Base-by-base conservation (phyloP, 2,888 invertebrate species). In the Synergus umbraculus region DNA sequence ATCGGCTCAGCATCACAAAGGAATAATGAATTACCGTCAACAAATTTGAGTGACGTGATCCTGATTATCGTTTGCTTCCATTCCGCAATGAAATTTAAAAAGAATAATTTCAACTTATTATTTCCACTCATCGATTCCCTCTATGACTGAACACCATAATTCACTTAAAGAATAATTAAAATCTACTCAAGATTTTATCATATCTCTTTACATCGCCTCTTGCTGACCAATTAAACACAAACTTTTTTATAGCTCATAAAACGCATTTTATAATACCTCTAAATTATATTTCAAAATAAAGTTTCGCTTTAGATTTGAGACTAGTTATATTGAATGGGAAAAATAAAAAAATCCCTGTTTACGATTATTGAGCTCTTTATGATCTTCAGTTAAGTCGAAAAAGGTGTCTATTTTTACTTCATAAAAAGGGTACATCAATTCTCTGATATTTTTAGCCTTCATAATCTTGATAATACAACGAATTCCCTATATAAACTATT, bases 301-400 rank as follows among this genome's bases (percentile, higher is more conserved):
- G 5, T 54, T 54, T n/a, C 9, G n/a, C 8, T 54, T 8, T 22
- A 60, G 60, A 9, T 13, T 18, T n/a, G 10, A 73, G 54, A 54
- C 54, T 73, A 37, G 29, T 49, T 37, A n/a, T 37, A 49, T n/a
- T n/a, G n/a, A 29, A 15, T 22, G 29, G 29, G n/a, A 54, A 73
- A 49, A 73, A 54, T 41, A 29, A 29, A 8, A 9, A 49, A 69
- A 41, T 66, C 66, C 22, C 67, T 15, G 15, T 73, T 73, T 73
- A 73, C 49, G 69, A 73, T 73, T 73, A 73, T 73, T 37, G 73
- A 54, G 37, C 73, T 37, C 54, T 9, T 73, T 73, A 54, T 54
- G 22, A 73, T 54, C 10, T 37, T 73, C 73, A 54, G 54, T 54
- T 49, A 54, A 37, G 49, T 54, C 69, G 37, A 73, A 29, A 49